Conservation (phyloP, 1,140 invertebrate species). For the Drosophila asahinai region DNA sequence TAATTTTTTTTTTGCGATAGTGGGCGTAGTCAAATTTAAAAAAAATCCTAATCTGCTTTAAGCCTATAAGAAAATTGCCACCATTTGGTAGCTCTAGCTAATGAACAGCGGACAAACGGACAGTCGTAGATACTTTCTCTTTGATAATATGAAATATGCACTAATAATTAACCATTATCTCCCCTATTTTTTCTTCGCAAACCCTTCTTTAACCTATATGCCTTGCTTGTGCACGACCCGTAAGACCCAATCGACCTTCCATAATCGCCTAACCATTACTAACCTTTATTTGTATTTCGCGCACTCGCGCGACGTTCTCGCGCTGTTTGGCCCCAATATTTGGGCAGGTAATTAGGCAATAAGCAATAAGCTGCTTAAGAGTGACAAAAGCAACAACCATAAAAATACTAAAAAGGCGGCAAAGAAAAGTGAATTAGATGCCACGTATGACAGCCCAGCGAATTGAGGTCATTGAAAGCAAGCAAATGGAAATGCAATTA, state of each 20-base stretch:
- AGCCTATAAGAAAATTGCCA: neutral
- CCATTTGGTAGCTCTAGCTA: neutral
- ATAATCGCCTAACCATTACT: slow-evolving; percentile 40
- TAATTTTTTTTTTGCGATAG: too few relatives aligned
- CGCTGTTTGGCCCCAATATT: slow-evolving; percentile 59
- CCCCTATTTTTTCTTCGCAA: neutral
- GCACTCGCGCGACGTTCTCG: slow-evolving; percentile 24
- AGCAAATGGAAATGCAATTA: slow-evolving; percentile 29
- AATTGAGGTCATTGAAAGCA: slow-evolving; percentile 45
- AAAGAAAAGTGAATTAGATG: slow-evolving; percentile 38
- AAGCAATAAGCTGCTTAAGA: slow-evolving; percentile 74
- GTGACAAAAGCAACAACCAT: slow-evolving; percentile 48
- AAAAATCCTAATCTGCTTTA: neutral
- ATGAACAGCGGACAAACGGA: neutral
- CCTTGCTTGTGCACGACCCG: neutral
- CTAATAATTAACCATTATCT: neutral
- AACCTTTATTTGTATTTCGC: slow-evolving; percentile 59
- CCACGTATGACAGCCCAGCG: slow-evolving; percentile 22
- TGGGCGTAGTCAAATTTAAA: too few relatives aligned
- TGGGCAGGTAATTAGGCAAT: slow-evolving; percentile 73
- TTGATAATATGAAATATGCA: neutral
- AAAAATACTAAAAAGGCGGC: slow-evolving; percentile 34
- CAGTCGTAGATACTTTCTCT: too few relatives aligned
- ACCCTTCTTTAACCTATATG: neutral
- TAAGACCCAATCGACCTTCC: slow-evolving; percentile 24